phyloP scores from a whole-genome alignment of 2,797 vertebrate species.

The Tokudaia muenninki region DNA sequence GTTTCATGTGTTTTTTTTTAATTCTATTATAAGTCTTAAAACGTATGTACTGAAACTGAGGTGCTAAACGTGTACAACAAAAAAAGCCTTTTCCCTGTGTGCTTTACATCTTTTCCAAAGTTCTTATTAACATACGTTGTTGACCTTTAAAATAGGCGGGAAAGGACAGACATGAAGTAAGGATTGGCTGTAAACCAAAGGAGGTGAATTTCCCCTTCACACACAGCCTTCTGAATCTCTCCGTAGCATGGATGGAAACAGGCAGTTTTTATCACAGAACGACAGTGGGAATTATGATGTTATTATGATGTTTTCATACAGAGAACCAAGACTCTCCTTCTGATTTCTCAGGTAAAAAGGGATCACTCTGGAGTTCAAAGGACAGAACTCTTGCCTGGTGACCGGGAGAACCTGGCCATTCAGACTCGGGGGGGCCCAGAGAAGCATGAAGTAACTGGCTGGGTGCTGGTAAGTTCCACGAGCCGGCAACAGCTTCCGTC shows the following conservation, averaged over 20 bases:
- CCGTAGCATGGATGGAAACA: background rate
- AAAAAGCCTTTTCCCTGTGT: background rate
- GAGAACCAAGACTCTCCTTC: background rate
- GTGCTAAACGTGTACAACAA: background rate
- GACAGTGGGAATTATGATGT: background rate
- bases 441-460: constrained; percentile 96
- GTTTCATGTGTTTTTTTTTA: background rate
- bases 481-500: background rate
- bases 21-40: constrained; percentile 10
- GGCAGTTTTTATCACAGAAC: background rate
- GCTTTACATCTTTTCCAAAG: constrained; percentile 5
- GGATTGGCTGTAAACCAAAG: constrained; percentile 1
- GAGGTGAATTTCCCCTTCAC: background rate
- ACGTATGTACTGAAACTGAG: constrained; percentile 18
- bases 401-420: constrained; percentile 95
- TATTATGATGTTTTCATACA: background rate
- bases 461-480: constrained; percentile 93
- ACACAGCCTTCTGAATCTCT: background rate
- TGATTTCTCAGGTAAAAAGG: constrained; percentile 84
- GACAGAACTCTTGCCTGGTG: constrained; percentile 94
- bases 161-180: background rate
- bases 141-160: background rate
- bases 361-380: constrained; percentile 88
- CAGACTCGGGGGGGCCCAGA: constrained; percentile 96
- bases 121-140: background rate